Percentiles rank a stretch among this genome's conserved stretches.
Evolutionary conservation across 2,113 vertebrate genomes (phyloP).

Genomic region (Brevimyrus niger): DNA sequence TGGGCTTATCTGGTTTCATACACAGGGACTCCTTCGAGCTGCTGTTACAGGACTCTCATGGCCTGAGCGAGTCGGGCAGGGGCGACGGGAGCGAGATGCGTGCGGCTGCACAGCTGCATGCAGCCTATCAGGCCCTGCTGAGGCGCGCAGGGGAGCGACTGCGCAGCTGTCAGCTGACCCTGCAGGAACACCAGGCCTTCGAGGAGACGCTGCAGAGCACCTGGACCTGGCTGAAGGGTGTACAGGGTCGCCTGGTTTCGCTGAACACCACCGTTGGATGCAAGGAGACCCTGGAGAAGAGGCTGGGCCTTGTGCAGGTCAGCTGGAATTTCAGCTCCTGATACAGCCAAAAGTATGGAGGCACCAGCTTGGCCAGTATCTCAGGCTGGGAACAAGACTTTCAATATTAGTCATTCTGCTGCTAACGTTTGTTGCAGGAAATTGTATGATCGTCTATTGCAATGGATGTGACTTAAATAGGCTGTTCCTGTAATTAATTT

Average conservation of each 20-base stretch:
- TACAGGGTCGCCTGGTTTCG: slow-evolving; percentile 70
- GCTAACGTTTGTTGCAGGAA: background rate
- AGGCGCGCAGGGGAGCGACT: slow-evolving; percentile 70
- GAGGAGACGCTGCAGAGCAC: slow-evolving; percentile 78
- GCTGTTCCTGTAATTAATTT: background rate
- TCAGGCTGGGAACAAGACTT: background rate
- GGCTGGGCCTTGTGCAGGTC: slow-evolving; percentile 81
- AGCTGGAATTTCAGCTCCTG: background rate
- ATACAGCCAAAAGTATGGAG: background rate
- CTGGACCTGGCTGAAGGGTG: slow-evolving; percentile 75
- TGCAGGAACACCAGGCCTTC: slow-evolving; percentile 86
- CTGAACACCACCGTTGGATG: slow-evolving; percentile 76
- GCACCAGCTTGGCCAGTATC: background rate
- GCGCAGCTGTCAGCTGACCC: slow-evolving; percentile 69
- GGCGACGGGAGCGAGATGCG: slow-evolving; percentile 71
- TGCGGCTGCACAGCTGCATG: slow-evolving; percentile 73
- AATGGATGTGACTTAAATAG: background rate
- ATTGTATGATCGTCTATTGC: background rate
- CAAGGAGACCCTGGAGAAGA: slow-evolving; percentile 76
- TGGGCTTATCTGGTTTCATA: background rate
- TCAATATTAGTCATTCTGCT: background rate
- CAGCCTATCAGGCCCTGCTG: slow-evolving; percentile 74
- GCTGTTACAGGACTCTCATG: slow-evolving; percentile 76
- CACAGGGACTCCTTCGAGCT: slow-evolving; percentile 84
- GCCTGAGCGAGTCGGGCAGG: slow-evolving; percentile 74